Percentiles rank a stretch among this genome's conserved stretches.
phyloP scores from a whole-genome alignment of 2,113 vertebrate species.

The Psephotus haematonotus region DNA sequence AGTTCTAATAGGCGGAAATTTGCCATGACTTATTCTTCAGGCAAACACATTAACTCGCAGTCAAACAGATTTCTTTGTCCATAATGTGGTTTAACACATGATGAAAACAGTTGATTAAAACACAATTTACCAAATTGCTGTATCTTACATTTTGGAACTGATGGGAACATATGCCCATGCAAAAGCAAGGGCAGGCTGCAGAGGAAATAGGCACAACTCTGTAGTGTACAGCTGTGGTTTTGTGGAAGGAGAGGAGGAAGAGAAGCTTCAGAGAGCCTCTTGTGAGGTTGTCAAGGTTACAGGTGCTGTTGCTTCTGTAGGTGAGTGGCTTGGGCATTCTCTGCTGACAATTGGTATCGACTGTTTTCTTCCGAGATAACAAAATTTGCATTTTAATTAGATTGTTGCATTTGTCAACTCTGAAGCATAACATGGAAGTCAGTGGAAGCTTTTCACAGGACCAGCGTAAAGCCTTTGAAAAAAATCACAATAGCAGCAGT shows the following conservation, averaged over 20 bases:
- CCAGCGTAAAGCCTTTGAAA: background rate
- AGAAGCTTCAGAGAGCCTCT: background rate
- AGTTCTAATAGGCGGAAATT: background rate
- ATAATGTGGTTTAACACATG: background rate
- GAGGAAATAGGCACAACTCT: background rate
- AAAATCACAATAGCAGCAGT: background rate
- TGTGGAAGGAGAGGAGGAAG: background rate
- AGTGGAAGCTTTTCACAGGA: background rate
- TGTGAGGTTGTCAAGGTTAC: conserved; percentile 1
- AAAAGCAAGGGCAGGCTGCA: background rate
- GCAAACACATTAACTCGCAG: background rate
- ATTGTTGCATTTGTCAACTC: conserved; percentile 4
- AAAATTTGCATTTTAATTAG: conserved; percentile 43
- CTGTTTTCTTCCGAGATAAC: background rate
- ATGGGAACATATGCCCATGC: background rate
- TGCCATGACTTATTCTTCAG: background rate
- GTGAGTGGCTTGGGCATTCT: background rate
- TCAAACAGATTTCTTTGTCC: background rate
- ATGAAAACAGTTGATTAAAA: background rate
- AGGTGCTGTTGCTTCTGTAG: background rate
- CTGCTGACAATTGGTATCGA: background rate
- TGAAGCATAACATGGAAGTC: background rate
- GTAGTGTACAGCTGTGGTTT: background rate
- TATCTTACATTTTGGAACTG: background rate
- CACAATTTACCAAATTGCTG: background rate